Evolutionary conservation across 2,888 invertebrate genomes (phyloP).

Genomic region (Epinotia bilunana): DNA sequence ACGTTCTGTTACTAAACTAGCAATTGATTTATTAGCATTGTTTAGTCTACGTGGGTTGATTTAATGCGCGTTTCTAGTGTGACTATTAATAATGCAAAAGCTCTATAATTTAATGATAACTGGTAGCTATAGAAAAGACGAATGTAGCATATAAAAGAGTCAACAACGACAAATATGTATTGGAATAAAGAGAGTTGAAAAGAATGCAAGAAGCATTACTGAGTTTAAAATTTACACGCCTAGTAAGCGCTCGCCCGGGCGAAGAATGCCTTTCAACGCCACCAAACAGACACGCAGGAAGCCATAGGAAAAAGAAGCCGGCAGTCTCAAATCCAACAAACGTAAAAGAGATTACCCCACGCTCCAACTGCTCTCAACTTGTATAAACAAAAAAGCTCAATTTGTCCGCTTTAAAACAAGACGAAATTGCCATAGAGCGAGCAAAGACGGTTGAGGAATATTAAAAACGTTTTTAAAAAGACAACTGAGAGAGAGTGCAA

Average conservation of each 20-base stretch:
- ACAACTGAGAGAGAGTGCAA: slow-evolving; percentile 68
- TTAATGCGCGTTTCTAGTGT: neutral
- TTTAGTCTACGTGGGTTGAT: neutral
- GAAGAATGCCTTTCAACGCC: slow-evolving; percentile 65
- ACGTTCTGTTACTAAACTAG: slow-evolving; percentile 49
- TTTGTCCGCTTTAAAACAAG: slow-evolving; percentile 77
- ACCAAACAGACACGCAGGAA: slow-evolving; percentile 66
- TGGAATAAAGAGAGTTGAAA: slow-evolving; percentile 60
- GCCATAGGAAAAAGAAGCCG: slow-evolving; percentile 71
- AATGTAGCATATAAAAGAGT: slow-evolving; percentile 50
- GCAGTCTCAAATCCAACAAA: slow-evolving; percentile 79
- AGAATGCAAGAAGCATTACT: slow-evolving; percentile 60
- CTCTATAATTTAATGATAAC: slow-evolving; percentile 23
- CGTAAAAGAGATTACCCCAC: slow-evolving; percentile 82
- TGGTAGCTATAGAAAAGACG: slow-evolving; percentile 15
- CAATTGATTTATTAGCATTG: slow-evolving; percentile 36
- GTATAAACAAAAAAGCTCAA: slow-evolving; percentile 81
- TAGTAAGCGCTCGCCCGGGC: slow-evolving; percentile 69
- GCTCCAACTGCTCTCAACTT: slow-evolving; percentile 81
- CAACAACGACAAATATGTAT: slow-evolving; percentile 62
- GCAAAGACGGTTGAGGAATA: slow-evolving; percentile 78
- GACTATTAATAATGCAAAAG: neutral
- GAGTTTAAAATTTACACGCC: slow-evolving; percentile 79
- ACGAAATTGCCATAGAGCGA: slow-evolving; percentile 75
- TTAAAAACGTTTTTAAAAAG: slow-evolving; percentile 81